Evolutionary conservation across 2,888 invertebrate genomes (phyloP), one percentile per base, ranked within the genome.

Genomic region (Drosophila mulleri): DNA sequence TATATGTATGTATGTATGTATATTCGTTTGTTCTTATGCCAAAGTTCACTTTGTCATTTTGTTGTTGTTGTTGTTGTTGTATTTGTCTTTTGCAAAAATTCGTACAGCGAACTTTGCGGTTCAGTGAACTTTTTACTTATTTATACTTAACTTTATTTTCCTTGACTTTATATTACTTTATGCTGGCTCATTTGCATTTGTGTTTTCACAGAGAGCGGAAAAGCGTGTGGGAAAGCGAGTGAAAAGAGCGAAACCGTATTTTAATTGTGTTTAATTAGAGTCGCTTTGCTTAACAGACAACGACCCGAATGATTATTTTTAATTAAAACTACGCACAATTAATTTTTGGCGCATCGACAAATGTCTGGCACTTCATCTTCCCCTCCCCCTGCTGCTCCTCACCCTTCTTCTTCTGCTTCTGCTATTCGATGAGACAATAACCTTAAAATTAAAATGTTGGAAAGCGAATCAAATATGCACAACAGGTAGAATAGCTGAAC

Each of bases 241-340:
- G 39, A 54, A 50, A 45, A 47, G 35, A 54, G 41, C 39, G 39
- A 68, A 67, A 59, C 56, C 70, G 66, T 53, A 74, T 78, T 83
- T 88, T 82, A 83, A 87, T 87, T 80, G 77, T 75, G 79, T 84
- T 88, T 86, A 88, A 86, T 88, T 88, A 86, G 82, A 76, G 78
- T 79, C 67, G 77, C 65, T 71, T 71, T 81, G 72, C 75, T 73
- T 71, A 41, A 50, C 70, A 66, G 64, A 65, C 66, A 60, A 20
- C 12, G 67, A 56, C 71, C 69, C 57, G 76, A 83, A 76, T 81
- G 80, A 87, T 86, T 88, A 82, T 78, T 71, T 71, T 86, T 86
- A 88, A 87, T 88, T 83, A 86, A 82, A 74, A 76, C 70, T 63
- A 76, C 82, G 81, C 78, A 60, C 78, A 82, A 78, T 81, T 70